A percentile compares a stretch with the other conserved stretches of the same genome.
phyloP scores from a whole-genome alignment of 2,888 invertebrate species.

The Megastigmus dorsalis region DNA sequence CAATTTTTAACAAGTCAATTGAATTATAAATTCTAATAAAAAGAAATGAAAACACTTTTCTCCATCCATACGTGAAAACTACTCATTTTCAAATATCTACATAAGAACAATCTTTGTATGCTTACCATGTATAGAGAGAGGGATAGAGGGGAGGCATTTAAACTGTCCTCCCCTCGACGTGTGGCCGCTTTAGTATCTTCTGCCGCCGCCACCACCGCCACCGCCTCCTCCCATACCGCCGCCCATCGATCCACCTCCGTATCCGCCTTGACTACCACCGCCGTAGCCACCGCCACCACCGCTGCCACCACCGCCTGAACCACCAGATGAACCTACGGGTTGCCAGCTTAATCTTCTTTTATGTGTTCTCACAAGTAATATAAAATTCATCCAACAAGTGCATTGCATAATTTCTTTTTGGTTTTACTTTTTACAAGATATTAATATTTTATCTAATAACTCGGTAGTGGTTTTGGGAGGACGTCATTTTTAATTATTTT shows the following conservation, averaged over 20 bases:
- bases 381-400: not conserved
- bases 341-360: slow-evolving; percentile 18
- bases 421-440: too few relatives aligned
- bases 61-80: too few relatives aligned
- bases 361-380: not conserved
- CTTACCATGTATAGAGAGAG: slow-evolving; percentile 66
- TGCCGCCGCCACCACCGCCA: slow-evolving; percentile 72
- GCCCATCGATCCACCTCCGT: slow-evolving; percentile 74
- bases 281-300: slow-evolving; percentile 53
- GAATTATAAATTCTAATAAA: too few relatives aligned
- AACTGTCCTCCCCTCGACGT: too few relatives aligned
- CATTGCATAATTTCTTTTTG: too few relatives aligned
- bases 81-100: too few relatives aligned
- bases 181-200: slow-evolving; percentile 67
- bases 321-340: slow-evolving; percentile 22
- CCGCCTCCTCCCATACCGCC: slow-evolving; percentile 74
- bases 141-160: slow-evolving; percentile 13
- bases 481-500: too few relatives aligned
- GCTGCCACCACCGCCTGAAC: slow-evolving; percentile 34
- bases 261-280: slow-evolving; percentile 75
- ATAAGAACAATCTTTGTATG: too few relatives aligned
- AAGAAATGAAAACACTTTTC: too few relatives aligned
- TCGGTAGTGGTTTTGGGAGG: too few relatives aligned
- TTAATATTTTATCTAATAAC: not conserved
- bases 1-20: too few relatives aligned